These are phyloP conservation scores for Tragulus kanchil DNA, from an alignment of 2,113 vertebrate species.

Conservation along the genomic window DNA sequence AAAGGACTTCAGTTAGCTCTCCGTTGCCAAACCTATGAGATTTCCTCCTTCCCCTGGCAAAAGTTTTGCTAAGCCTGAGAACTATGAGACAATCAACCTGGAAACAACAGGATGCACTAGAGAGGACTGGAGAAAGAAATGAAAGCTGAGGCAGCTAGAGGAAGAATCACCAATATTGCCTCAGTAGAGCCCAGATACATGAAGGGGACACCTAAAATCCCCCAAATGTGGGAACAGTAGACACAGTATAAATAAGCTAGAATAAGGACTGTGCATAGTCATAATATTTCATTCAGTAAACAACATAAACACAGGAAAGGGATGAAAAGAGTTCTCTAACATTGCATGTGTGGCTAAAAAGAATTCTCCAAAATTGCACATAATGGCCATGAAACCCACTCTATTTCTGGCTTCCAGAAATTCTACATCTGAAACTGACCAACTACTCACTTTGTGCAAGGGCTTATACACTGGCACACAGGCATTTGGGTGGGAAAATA, in stretches of 20 bases:
- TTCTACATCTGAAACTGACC: background rate
- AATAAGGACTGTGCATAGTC: background rate
- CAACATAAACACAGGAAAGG: background rate
- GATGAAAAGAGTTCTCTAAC: background rate
- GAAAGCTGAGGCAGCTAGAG: background rate
- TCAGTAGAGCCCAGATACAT: background rate
- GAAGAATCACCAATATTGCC: background rate
- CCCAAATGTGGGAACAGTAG: background rate
- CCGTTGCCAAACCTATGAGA: background rate
- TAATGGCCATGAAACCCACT: background rate
- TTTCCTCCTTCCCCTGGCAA: background rate
- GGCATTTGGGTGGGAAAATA: background rate
- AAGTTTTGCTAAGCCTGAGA: background rate
- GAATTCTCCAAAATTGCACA: background rate
- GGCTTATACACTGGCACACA: background rate
- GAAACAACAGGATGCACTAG: background rate
- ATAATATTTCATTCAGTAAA: background rate
- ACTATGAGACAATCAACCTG: background rate
- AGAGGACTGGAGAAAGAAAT: background rate
- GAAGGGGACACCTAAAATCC: background rate
- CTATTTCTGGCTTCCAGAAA: conserved; percentile 27
- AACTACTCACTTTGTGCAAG: background rate
- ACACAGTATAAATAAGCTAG: background rate
- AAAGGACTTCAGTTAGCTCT: background rate
- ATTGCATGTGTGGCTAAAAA: background rate